These are phyloP conservation scores for Schizotus pectinicornis DNA, from an alignment of 2,888 invertebrate genomes.

Conservation along the genomic window DNA sequence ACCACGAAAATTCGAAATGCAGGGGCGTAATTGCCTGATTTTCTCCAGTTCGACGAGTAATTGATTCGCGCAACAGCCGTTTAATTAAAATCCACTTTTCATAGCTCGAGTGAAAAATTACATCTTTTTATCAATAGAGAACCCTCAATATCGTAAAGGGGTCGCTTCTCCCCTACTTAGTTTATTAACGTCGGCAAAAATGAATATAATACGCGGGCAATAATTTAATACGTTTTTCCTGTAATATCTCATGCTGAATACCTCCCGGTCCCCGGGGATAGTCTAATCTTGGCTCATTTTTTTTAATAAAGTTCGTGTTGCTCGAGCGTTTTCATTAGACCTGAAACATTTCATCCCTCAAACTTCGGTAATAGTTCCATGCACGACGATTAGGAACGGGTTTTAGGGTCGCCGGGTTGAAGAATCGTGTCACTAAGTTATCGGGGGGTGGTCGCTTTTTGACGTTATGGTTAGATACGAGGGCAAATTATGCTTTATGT, in stretches of 20 bases:
- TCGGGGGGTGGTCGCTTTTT: slow-evolving; percentile 10
- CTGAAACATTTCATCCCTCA: slow-evolving; percentile 9
- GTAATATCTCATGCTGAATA: slow-evolving; percentile 23
- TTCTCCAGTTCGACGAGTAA: slow-evolving; percentile 4
- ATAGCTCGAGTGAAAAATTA: slow-evolving; percentile 12
- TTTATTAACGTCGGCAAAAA: slow-evolving; percentile 28
- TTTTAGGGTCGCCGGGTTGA: not conserved
- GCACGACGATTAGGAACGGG: not conserved
- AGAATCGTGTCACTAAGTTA: slow-evolving; percentile 19
- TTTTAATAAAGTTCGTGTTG: slow-evolving; percentile 15
- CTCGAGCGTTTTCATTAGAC: slow-evolving; percentile 10
- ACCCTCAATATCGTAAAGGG: slow-evolving; percentile 11
- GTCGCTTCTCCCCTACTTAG: slow-evolving; percentile 8
- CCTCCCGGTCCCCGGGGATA: slow-evolving; percentile 17
- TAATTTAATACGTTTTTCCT: slow-evolving; percentile 23
- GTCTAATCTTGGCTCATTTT: slow-evolving; percentile 8
- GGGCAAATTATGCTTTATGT: slow-evolving; percentile 9
- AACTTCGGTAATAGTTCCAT: slow-evolving; percentile 6
- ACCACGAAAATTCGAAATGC: slow-evolving; percentile 1
- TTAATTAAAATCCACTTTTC: not conserved
- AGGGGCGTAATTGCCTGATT: slow-evolving; percentile 10
- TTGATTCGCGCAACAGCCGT: slow-evolving; percentile 2
- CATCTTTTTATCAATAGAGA: slow-evolving; percentile 17
- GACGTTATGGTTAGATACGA: slow-evolving; percentile 12
- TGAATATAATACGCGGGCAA: slow-evolving; percentile 27